Percentiles rank a stretch among this genome's conserved stretches.
These are phyloP conservation scores for Sebastes iracundus DNA, from an alignment of 2,797 vertebrate genomes.

Conservation along the genomic window DNA sequence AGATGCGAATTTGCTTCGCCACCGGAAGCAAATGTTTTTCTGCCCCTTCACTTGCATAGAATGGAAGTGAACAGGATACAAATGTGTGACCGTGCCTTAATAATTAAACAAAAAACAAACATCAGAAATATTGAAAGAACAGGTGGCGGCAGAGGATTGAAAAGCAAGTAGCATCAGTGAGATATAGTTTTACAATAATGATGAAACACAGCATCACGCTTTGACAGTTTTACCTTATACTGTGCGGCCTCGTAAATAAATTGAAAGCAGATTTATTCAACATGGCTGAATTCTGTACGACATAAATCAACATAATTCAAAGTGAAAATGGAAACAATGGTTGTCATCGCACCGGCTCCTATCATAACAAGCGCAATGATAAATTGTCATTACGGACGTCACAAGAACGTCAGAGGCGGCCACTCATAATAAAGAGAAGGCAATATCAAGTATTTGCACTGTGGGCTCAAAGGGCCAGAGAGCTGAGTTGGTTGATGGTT, in stretches of 20 bases:
- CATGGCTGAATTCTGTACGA: neutral
- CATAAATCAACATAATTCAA: slow-evolving; percentile 44
- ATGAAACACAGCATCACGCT: neutral
- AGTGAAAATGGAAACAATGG: slow-evolving; percentile 44
- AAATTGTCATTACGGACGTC: slow-evolving; percentile 20
- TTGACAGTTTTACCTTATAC: neutral
- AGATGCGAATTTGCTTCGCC: neutral
- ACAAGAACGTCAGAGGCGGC: slow-evolving; percentile 23
- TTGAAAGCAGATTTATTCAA: slow-evolving; percentile 18
- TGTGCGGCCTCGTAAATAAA: neutral
- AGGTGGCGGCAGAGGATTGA: neutral
- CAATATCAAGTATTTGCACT: slow-evolving; percentile 39
- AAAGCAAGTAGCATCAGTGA: neutral
- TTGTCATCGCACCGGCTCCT: slow-evolving; percentile 7
- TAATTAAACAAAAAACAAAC: neutral
- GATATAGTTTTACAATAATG: neutral
- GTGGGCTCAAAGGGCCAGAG: neutral
- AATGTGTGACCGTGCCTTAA: neutral
- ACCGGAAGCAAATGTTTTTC: neutral
- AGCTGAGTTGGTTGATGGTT: slow-evolving; percentile 50
- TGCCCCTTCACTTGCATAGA: neutral
- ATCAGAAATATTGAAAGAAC: neutral
- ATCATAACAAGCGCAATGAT: slow-evolving; percentile 22
- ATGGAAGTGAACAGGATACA: neutral
- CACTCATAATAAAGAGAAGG: slow-evolving; percentile 26